Conservation (phyloP, 2,113 vertebrate species). For the Vombatus ursinus region DNA sequence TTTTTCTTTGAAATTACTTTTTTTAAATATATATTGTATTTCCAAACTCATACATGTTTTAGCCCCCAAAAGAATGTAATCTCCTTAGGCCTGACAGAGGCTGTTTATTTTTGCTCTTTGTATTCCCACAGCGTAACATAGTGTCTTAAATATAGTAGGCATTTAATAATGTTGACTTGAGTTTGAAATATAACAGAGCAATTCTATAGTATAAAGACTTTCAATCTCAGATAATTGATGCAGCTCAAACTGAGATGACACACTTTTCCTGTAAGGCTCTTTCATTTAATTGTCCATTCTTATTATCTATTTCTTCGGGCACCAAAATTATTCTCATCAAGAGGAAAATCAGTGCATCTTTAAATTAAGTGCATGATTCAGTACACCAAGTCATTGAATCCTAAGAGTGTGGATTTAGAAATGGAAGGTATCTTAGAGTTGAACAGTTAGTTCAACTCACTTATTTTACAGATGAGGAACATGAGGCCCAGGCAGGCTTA, state of each 20-base stretch:
- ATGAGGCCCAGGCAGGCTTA: no score
- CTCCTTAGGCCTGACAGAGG: no score
- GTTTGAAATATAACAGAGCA: not conserved
- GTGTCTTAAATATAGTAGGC: not conserved
- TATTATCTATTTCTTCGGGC: not conserved
- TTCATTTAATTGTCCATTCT: not conserved
- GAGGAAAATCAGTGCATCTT: constrained; percentile 15
- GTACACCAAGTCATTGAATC: not conserved
- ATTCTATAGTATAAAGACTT: not conserved
- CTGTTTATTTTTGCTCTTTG: not conserved
- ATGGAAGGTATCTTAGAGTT: not conserved
- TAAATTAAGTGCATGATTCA: not conserved
- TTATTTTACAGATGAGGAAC: no score
- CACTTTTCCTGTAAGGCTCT: not conserved
- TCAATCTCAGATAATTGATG: not conserved
- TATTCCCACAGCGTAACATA: not conserved
- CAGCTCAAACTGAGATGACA: not conserved
- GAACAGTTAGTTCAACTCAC: no score
- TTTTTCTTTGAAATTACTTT: no score
- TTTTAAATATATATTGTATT: no score
- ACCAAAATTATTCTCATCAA: not conserved
- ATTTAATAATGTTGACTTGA: not conserved
- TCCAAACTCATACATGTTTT: no score
- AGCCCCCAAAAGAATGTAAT: no score
- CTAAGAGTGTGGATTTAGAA: no score